Percentiles rank a stretch among this genome's conserved stretches.
Evolutionary conservation across 2,797 vertebrate species (phyloP).

Genomic region (Knipowitschia caucasica): DNA sequence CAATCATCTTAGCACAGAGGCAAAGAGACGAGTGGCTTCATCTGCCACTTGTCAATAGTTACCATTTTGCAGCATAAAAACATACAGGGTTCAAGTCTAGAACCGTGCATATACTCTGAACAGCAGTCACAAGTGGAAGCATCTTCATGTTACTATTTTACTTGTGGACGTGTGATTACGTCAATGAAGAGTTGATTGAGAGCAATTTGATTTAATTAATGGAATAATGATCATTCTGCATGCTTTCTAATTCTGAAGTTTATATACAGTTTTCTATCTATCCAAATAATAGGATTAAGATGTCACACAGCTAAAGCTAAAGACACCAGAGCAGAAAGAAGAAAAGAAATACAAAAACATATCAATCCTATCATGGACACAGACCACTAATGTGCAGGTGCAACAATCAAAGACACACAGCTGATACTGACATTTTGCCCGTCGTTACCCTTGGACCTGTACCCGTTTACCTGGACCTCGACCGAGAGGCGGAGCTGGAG

Average conservation of each 20-base stretch:
- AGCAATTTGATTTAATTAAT: too few relatives aligned
- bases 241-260: too few relatives aligned
- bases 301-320: too few relatives aligned
- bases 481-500: constrained; percentile 97
- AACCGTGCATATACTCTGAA: not conserved
- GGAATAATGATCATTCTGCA: too few relatives aligned
- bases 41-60: not conserved
- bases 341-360: constrained; percentile 20
- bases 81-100: not conserved
- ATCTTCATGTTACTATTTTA: not conserved
- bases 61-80: not conserved
- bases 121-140: not conserved
- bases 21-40: constrained; percentile 18
- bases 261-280: too few relatives aligned
- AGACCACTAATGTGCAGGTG: too few relatives aligned
- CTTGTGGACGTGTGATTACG: too few relatives aligned
- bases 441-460: constrained; percentile 99
- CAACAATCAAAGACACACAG: constrained; percentile 81
- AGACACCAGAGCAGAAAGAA: too few relatives aligned
- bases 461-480: constrained; percentile 99
- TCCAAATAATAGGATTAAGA: too few relatives aligned
- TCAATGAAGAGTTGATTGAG: too few relatives aligned
- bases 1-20: constrained; percentile 68
- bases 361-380: constrained; percentile 51
- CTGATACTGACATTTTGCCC: constrained; percentile 99